phyloP scores from a whole-genome alignment of 2,888 invertebrate genomes.

The Archips xylosteana region DNA sequence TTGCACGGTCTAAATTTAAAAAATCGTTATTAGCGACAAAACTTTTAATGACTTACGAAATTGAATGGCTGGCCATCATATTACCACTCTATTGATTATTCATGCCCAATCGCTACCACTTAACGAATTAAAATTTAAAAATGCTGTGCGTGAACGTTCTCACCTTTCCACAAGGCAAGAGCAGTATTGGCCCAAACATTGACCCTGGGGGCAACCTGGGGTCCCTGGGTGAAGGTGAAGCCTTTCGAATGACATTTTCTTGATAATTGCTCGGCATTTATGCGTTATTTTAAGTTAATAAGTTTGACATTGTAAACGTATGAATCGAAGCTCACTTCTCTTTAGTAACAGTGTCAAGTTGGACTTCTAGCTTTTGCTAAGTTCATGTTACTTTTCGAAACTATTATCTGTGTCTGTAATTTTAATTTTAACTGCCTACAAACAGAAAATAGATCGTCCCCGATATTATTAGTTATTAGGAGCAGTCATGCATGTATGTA shows the following conservation, averaged over 20 bases:
- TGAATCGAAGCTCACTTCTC: neutral
- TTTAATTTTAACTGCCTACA: too few relatives aligned
- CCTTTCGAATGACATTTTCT: slow-evolving; percentile 4
- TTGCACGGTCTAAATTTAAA: too few relatives aligned
- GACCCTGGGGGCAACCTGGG: neutral
- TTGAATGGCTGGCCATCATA: too few relatives aligned
- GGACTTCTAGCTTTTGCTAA: neutral
- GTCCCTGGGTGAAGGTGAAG: neutral
- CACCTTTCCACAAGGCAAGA: neutral
- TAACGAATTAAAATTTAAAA: neutral
- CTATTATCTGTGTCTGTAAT: too few relatives aligned
- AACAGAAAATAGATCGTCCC: too few relatives aligned
- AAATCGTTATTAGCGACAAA: too few relatives aligned
- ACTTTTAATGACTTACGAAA: too few relatives aligned
- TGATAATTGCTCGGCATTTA: neutral
- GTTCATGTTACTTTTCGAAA: neutral
- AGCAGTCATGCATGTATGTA: too few relatives aligned
- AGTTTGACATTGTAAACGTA: neutral
- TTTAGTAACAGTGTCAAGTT: neutral
- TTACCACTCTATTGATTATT: too few relatives aligned
- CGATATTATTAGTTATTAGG: too few relatives aligned
- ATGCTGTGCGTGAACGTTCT: neutral
- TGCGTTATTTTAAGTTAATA: neutral
- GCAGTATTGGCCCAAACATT: neutral
- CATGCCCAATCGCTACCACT: neutral